Conservation (phyloP, 2,113 vertebrate species). For the Chloroceryle aenea region DNA sequence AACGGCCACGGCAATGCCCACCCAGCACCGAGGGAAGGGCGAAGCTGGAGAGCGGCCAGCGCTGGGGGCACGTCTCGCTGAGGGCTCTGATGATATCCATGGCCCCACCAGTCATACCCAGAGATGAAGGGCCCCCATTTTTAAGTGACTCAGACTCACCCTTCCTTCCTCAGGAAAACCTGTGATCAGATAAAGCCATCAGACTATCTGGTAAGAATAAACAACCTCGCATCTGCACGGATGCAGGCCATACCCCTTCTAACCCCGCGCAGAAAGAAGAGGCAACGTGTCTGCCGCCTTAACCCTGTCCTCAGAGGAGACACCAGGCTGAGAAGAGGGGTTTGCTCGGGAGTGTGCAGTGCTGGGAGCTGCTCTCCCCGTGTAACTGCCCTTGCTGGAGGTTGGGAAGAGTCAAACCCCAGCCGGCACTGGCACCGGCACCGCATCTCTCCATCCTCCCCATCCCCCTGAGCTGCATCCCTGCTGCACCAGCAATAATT, state of each 20-base stretch:
- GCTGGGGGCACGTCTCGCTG: accelerated
- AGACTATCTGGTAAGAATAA: conserved; percentile 70
- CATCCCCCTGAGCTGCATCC: not conserved
- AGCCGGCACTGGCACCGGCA: accelerated
- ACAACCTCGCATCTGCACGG: conserved; percentile 64
- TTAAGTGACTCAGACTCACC: conserved; percentile 72
- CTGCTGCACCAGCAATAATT: not conserved
- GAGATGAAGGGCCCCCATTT: conserved; percentile 66
- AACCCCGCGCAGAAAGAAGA: not conserved
- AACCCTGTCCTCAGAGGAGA: not conserved
- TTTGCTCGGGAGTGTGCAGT: accelerated
- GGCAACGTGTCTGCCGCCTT: not conserved
- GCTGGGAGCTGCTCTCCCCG: not conserved
- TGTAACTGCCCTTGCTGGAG: not conserved
- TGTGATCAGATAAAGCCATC: conserved; percentile 77
- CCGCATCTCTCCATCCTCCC: not conserved
- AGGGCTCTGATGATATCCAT: not conserved
- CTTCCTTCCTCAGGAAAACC: conserved; percentile 85
- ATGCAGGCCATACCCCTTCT: conserved; percentile 56
- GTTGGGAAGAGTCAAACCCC: not conserved
- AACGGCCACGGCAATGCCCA: not conserved
- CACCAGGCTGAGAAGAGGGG: not conserved
- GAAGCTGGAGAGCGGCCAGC: accelerated
- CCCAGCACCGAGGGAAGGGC: not conserved
- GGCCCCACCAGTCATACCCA: conserved; percentile 49